A percentile compares a stretch with the other conserved stretches of the same genome.
These are phyloP conservation scores for Dipus sagitta DNA, from an alignment of 2,797 vertebrate genomes.

Conservation along the genomic window DNA sequence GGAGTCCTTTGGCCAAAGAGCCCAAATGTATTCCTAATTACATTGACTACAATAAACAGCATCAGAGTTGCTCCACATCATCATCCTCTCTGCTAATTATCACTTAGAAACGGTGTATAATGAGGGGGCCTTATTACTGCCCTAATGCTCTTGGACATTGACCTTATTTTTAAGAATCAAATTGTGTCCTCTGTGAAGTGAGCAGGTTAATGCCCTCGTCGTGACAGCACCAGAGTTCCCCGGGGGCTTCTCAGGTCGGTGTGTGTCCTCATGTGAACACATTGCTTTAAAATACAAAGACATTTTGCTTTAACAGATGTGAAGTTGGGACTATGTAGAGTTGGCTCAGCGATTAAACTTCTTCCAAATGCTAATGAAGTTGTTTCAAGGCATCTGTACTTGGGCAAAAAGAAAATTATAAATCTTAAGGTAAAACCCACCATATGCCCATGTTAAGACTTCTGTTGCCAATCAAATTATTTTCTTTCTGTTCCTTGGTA, in stretches of 20 bases:
- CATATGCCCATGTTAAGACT: not conserved
- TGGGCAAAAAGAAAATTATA: not conserved
- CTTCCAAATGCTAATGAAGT: slow-evolving; percentile 38
- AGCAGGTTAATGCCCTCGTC: not conserved
- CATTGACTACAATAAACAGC: not conserved
- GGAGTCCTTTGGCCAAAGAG: not conserved
- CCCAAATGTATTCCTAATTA: slow-evolving; percentile 27
- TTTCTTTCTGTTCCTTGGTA: not conserved
- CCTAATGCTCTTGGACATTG: not conserved
- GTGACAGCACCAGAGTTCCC: not conserved
- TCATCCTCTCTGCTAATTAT: not conserved
- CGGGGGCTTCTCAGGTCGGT: not conserved
- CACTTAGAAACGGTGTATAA: not conserved
- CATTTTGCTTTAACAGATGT: not conserved
- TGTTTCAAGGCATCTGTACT: not conserved
- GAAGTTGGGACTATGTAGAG: not conserved
- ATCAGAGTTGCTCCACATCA: not conserved
- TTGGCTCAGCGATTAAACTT: slow-evolving; percentile 23
- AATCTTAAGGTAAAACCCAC: not conserved
- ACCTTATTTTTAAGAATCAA: not conserved
- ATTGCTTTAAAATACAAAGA: not conserved
- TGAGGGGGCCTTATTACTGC: not conserved
- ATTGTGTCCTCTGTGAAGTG: slow-evolving; percentile 8
- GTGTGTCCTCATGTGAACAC: slow-evolving; percentile 27
- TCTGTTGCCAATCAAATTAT: not conserved